Evolutionary conservation across 2,888 invertebrate species (phyloP), one percentile per base, ranked within the genome.

Genomic region (Leptinotarsa rubiginosa): DNA sequence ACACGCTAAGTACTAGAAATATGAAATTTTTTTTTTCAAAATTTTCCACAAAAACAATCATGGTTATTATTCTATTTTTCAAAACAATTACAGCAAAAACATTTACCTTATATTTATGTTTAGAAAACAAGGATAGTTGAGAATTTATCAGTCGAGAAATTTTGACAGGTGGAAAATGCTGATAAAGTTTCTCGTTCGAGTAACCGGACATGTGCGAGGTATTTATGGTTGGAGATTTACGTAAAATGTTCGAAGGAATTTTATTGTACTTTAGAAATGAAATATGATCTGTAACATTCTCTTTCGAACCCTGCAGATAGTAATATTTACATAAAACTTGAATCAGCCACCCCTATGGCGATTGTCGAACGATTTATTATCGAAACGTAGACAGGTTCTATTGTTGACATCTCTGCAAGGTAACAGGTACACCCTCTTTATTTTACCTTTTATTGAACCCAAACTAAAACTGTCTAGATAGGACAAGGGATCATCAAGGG

Each of bases 341-440:
- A 65, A 62, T 65, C 65, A 62, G 69, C 66, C 65, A 66, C 72
- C 66, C 75, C 69, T 64, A 72, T n/a, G 72, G 69, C 25, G 72
- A 52, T 66, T 56, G 69, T 62, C 75, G 62, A 54, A 64, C 69
- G 62, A 73, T 78, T 78, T 76, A 76, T 76, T 74, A 76, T 76
- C 76, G 70, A 69, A 69, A 54, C 22, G 66, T 49, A 65, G 74
- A 74, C 78, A 78, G 78, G 78, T 78, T 69, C 76, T 78, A 76
- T 78, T 78, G 74, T 78, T 72, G 41, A 25, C 65, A 52, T 67
- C 62, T 50, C 54, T 74, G 71, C 52, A 70, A 78, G 70, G 64
- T 65, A 76, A 78, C 78, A 78, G 78, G 78, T 78, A 76, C 76
- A 75, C 69, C 69, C 74, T 72, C 75, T 75, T 78, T 78, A 78